Evolutionary conservation across 2,888 invertebrate species (phyloP).

Genomic region (Cheilosia grossa): DNA sequence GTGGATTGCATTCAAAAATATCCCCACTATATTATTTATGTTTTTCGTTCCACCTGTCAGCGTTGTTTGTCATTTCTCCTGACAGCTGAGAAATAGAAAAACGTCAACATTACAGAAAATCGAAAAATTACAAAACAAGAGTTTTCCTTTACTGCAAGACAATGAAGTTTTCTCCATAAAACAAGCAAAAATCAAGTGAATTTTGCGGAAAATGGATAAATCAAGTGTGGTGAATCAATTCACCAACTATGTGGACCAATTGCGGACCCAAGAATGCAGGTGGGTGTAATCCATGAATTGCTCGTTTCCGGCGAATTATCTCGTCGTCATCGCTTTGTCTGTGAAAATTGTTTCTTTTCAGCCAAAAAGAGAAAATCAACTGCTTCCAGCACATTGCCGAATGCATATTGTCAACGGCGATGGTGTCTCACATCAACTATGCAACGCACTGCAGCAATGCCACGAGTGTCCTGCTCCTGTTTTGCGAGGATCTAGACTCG

Average conservation of each 20-base stretch:
- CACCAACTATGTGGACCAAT: conserved; percentile 80
- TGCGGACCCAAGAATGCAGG: conserved; percentile 83
- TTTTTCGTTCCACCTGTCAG: conserved; percentile 28
- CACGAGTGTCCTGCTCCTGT: conserved; percentile 88
- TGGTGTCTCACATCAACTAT: conserved; percentile 85
- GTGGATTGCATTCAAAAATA: conserved; percentile 18
- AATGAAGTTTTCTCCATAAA: conserved; percentile 52
- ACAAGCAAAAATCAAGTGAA: not conserved
- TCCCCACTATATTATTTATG: conserved; percentile 22
- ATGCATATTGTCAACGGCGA: conserved; percentile 85
- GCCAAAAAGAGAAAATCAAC: conserved; percentile 90
- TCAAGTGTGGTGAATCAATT: conserved; percentile 80
- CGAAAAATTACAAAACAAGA: conserved; percentile 64
- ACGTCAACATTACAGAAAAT: conserved; percentile 67
- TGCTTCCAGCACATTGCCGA: conserved; percentile 90
- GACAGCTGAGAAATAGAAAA: conserved; percentile 57
- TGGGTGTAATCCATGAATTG: conserved; percentile 72
- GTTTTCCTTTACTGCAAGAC: conserved; percentile 19
- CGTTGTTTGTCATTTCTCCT: conserved; percentile 34
- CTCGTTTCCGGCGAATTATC: conserved; percentile 42
- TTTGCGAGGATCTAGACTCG: conserved; percentile 91
- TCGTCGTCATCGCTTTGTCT: conserved; percentile 31
- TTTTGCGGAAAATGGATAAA: conserved; percentile 78
- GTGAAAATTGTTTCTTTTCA: conserved; percentile 79
- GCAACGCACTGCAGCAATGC: conserved; percentile 87